Base-by-base conservation (phyloP, 2,888 invertebrate genomes). In the Dioctria linearis region DNA sequence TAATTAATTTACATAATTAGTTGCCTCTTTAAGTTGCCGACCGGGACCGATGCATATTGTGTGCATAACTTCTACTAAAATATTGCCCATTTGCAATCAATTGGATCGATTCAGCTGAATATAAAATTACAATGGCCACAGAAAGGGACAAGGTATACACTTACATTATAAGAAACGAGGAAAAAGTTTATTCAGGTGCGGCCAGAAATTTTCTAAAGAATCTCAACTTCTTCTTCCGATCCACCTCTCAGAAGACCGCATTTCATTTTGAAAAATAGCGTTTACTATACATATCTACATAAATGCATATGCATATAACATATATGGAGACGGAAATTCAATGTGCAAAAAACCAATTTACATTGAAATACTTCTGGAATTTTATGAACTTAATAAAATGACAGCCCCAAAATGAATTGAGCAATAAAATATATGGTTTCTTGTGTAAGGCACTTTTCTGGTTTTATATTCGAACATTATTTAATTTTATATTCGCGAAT, bases 371-470 rank as follows among this genome's bases (percentile, higher is more conserved):
- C 78, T 79, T 75, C 79, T 79, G 66, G 79, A 79, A 79, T 81
- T 81, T 81, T 81, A 81, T 81, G 81, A 81, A 79, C 54, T 79
- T 79, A 67, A 81, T 81, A 81, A 81, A 81, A 79, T 81, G 79
- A 81, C 81, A 81, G 75, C 59, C 79, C 25, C 67, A 75, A 81
- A 81, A 81, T 81, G 81, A 81, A 81, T 81, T 81, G 81, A 81
- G 81, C 81, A 66, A 81, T 81, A 81, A 81, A 81, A 81, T 81
- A 79, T 79, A 75, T 79, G 51, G 79, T 54, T 39, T 79, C 66
- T 67, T 63, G 80, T 71, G 73, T 39, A 65, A 43, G 51, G 8
- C 67, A 61, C 42, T 80, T 59, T 25, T 73, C 49, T 69, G 61
- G 61, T 79, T 81, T 79, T 79, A 25, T 25, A 81, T 81, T 79